Percentiles rank a stretch among this genome's conserved stretches.
Conservation (phyloP, 1,140 invertebrate species). For the Eupristina koningsbergeri region DNA sequence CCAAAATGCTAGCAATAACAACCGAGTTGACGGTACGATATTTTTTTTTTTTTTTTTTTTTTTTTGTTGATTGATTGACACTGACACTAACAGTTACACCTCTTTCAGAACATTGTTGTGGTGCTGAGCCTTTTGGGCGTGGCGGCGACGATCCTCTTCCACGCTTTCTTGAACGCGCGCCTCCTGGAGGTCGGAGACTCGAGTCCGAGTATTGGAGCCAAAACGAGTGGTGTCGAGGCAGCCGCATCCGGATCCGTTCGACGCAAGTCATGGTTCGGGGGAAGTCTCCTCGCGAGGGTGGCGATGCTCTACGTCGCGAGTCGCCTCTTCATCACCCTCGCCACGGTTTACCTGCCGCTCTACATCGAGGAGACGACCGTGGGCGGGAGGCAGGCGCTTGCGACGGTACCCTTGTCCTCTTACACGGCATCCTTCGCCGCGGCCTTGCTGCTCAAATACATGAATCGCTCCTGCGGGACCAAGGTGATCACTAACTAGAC, state of each 20-base stretch:
- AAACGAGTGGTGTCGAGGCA: slow-evolving; percentile 30
- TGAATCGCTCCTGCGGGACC: slow-evolving; percentile 75
- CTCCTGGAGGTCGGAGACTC: slow-evolving; percentile 58
- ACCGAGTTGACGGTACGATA: no score
- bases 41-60: no score
- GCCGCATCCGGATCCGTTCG: not conserved
- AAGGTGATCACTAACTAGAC: slow-evolving; percentile 74
- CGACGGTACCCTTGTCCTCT: slow-evolving; percentile 88
- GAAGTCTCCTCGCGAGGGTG: slow-evolving; percentile 63
- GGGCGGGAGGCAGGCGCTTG: slow-evolving; percentile 79
- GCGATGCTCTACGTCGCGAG: slow-evolving; percentile 83
- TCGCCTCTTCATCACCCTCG: slow-evolving; percentile 86
- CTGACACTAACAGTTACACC: not conserved
- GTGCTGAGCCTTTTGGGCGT: slow-evolving; percentile 75
- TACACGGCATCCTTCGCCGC: slow-evolving; percentile 89
- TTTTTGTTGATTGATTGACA: no score
- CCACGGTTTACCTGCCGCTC: slow-evolving; percentile 86
- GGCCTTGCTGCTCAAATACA: slow-evolving; percentile 83
- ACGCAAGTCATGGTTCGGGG: slow-evolving; percentile 57
- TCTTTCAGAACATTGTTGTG: slow-evolving; percentile 75
- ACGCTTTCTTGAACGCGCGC: slow-evolving; percentile 71
- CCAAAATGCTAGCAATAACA: no score
- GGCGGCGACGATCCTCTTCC: slow-evolving; percentile 76
- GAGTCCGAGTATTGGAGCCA: not conserved
- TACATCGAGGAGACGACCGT: slow-evolving; percentile 83